These are phyloP conservation scores for Calephelis virginiensis DNA, from an alignment of 1,140 invertebrate species.

Conservation along the genomic window DNA sequence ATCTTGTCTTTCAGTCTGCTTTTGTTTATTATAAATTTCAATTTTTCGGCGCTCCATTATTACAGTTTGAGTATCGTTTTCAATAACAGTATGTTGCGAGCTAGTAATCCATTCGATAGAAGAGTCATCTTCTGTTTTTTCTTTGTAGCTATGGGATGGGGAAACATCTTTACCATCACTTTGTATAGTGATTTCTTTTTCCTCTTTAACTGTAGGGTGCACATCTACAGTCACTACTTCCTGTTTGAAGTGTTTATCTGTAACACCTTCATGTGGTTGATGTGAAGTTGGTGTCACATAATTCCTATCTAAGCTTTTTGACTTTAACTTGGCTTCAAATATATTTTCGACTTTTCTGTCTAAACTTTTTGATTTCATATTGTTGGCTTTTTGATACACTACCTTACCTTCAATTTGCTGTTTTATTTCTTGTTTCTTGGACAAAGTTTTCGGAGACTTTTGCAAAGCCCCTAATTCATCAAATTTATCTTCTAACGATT, in stretches of 20 bases:
- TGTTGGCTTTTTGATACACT: slow-evolving; percentile 75
- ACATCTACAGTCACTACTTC: slow-evolving; percentile 75
- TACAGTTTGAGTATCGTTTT: slow-evolving; percentile 81
- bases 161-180: slow-evolving; percentile 60
- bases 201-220: slow-evolving; percentile 61
- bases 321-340: slow-evolving; percentile 79
- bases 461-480: slow-evolving; percentile 77
- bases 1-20: slow-evolving; percentile 60
- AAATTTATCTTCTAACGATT: slow-evolving; percentile 80
- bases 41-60: slow-evolving; percentile 81
- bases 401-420: slow-evolving; percentile 81
- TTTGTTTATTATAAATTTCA: slow-evolving; percentile 78
- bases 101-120: slow-evolving; percentile 71
- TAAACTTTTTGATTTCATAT: slow-evolving; percentile 80
- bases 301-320: slow-evolving; percentile 80
- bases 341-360: slow-evolving; percentile 76
- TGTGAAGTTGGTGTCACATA: slow-evolving; percentile 67
- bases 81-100: slow-evolving; percentile 69
- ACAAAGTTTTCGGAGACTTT: slow-evolving; percentile 80
- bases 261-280: slow-evolving; percentile 32
- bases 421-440: slow-evolving; percentile 81
- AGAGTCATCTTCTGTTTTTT: slow-evolving; percentile 70
- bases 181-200: slow-evolving; percentile 59
- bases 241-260: slow-evolving; percentile 67
- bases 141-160: slow-evolving; percentile 63